Conservation (phyloP, 2,888 invertebrate species). For the Perizoma affinitatum region DNA sequence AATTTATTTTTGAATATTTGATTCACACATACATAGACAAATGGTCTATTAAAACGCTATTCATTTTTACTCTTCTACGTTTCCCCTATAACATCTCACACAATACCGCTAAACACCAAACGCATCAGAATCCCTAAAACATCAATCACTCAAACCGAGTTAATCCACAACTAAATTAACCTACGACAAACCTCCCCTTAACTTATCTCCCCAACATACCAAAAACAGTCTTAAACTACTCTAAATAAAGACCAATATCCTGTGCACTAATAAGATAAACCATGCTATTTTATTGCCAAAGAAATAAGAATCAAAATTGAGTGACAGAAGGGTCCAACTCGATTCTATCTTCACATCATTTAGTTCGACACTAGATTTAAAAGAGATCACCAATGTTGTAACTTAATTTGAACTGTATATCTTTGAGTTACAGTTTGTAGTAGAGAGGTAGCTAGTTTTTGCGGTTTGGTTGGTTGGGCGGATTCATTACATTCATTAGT, state of each 20-base stretch:
- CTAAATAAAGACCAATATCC: slow-evolving; percentile 44
- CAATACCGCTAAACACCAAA: slow-evolving; percentile 53
- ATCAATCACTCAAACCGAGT: slow-evolving; percentile 80
- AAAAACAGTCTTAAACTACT: slow-evolving; percentile 51
- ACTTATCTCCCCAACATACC: slow-evolving; percentile 36
- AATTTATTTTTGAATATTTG: no score
- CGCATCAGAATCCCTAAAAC: slow-evolving; percentile 67
- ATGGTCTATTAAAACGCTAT: slow-evolving; percentile 18
- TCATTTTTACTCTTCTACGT: slow-evolving; percentile 5
- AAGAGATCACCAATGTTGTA: slow-evolving; percentile 42
- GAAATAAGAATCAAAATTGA: slow-evolving; percentile 55
- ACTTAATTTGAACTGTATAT: slow-evolving; percentile 40
- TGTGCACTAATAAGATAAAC: slow-evolving; percentile 25
- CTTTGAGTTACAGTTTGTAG: slow-evolving; percentile 34
- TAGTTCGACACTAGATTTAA: slow-evolving; percentile 46
- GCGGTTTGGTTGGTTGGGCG: no score
- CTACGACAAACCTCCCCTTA: slow-evolving; percentile 70
- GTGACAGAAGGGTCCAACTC: slow-evolving; percentile 54
- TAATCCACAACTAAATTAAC: slow-evolving; percentile 82
- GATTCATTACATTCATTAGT: slow-evolving; percentile 65
- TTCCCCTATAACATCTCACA: slow-evolving; percentile 30
- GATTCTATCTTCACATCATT: slow-evolving; percentile 70
- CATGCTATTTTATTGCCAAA: slow-evolving; percentile 31
- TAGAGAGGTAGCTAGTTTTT: slow-evolving; percentile 27
- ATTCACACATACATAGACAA: slow-evolving; percentile 7